Evolutionary conservation across 2,797 vertebrate genomes (phyloP).

Genomic region (Anomalospiza imberbis): DNA sequence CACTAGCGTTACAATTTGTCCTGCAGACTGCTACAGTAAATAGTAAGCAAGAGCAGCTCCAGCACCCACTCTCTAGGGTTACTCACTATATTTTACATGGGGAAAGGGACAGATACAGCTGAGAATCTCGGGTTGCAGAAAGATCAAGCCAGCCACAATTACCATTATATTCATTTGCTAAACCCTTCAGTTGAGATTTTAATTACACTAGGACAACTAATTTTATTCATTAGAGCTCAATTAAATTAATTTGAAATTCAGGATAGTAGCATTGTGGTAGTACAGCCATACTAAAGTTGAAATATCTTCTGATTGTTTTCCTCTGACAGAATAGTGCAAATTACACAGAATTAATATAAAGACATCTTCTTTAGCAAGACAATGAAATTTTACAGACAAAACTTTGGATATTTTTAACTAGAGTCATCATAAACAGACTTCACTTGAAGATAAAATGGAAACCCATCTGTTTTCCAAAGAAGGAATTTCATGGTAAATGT

Average conservation of each 20-base stretch:
- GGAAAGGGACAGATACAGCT: neutral
- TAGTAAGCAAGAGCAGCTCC: neutral
- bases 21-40: neutral
- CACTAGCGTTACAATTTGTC: neutral
- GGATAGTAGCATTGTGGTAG: slow-evolving; percentile 56
- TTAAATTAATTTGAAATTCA: slow-evolving; percentile 69
- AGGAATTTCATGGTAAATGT: neutral
- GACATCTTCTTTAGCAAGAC: slow-evolving; percentile 31
- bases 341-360: slow-evolving; percentile 39
- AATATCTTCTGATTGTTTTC: slow-evolving; percentile 58
- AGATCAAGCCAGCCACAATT: slow-evolving; percentile 41
- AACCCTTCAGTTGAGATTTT: slow-evolving; percentile 44
- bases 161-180: slow-evolving; percentile 48
- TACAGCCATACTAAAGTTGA: slow-evolving; percentile 51
- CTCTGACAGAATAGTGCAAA: slow-evolving; percentile 54
- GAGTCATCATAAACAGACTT: slow-evolving; percentile 19
- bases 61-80: neutral
- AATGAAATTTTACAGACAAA: slow-evolving; percentile 36
- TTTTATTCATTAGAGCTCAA: slow-evolving; percentile 67
- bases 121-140: slow-evolving; percentile 27
- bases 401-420: neutral
- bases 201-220: slow-evolving; percentile 64
- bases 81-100: neutral
- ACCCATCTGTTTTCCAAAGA: neutral
- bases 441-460: slow-evolving; percentile 40